Base-by-base conservation (phyloP, 2,113 vertebrate species). In the Archilochus colubris region DNA sequence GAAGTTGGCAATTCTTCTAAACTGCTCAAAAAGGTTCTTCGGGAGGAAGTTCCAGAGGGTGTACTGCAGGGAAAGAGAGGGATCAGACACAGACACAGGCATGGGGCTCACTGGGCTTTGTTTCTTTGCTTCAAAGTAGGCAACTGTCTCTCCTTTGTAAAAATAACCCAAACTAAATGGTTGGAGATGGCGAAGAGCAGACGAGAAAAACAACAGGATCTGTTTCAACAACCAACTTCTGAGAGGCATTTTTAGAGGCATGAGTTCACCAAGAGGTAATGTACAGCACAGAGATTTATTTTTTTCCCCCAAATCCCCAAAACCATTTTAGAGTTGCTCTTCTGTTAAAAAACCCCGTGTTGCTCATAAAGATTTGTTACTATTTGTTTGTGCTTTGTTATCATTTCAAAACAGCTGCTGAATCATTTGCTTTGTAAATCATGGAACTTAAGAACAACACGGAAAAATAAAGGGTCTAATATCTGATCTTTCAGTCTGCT, bases 41-140 rank as follows among this genome's bases (percentile, higher is more conserved):
- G 99, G 99, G 96, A 99, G 98, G 96, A 99, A 99, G 97, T 99
- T 99, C 99, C 99, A 99, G 94, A 99, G 97, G 21, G 99, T 99
- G 97, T 99, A 99, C 99, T 99, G 97, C 4, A 48, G 82, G 74
- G 89, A 88, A 93, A 96, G 68, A 82, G 67, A 40, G 38, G 7
- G n/a, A 8, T 91, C 58, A 54, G 68, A 46, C 75, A 43, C 73
- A 64, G 27, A 51, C 14, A 70, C 43, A 14, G n/a, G 58, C 59
- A 48, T 5, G 0, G 4, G 14, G 79, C 53, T 75, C 15, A 1
- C 14, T 46, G 20, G 28, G 10, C 9, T 48, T 40, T 15, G 14
- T 74, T 53, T 44, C 28, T 53, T 59, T 57, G 46, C 57, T 86
- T 75, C 54, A 36, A 77, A 64, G 18, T 25, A 44, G 46, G 20